Evolutionary conservation across 2,797 vertebrate genomes (phyloP).

Genomic region (Poeciliopsis presidionis): DNA sequence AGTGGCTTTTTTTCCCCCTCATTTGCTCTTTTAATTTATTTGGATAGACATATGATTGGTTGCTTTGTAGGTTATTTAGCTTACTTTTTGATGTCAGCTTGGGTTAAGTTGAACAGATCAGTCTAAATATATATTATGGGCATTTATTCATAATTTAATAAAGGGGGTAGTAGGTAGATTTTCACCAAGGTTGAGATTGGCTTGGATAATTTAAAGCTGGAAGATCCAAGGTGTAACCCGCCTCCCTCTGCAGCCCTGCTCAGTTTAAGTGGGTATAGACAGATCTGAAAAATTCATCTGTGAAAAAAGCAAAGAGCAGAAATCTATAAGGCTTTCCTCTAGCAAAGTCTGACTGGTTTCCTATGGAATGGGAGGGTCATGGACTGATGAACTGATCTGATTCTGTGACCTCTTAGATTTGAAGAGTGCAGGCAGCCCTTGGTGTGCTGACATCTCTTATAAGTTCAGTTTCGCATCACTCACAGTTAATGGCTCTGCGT

Average conservation of each 20-base stretch:
- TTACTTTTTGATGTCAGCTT: neutral
- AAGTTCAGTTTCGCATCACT: constrained; percentile 58
- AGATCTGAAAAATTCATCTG: neutral
- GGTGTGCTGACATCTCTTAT: constrained; percentile 51
- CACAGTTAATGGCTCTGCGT: constrained; percentile 69
- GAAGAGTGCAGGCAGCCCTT: constrained; percentile 51
- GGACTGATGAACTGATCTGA: constrained; percentile 21
- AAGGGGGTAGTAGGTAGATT: neutral
- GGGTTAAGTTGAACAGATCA: neutral
- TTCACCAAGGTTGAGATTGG: neutral
- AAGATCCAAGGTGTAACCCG: neutral
- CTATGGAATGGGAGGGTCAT: constrained; percentile 13
- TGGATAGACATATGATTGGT: neutral
- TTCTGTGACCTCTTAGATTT: constrained; percentile 54
- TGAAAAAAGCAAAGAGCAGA: neutral
- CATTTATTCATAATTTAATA: neutral
- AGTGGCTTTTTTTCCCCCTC: neutral
- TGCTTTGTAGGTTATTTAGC: neutral
- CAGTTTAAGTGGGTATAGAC: neutral
- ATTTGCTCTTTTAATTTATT: neutral
- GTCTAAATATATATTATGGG: neutral
- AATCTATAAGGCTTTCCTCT: neutral
- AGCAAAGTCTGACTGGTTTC: constrained; percentile 4
- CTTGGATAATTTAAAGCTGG: neutral
- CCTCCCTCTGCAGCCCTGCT: neutral